phyloP scores from a whole-genome alignment of 2,113 vertebrate genomes.

The Tricholaema leucomelas region DNA sequence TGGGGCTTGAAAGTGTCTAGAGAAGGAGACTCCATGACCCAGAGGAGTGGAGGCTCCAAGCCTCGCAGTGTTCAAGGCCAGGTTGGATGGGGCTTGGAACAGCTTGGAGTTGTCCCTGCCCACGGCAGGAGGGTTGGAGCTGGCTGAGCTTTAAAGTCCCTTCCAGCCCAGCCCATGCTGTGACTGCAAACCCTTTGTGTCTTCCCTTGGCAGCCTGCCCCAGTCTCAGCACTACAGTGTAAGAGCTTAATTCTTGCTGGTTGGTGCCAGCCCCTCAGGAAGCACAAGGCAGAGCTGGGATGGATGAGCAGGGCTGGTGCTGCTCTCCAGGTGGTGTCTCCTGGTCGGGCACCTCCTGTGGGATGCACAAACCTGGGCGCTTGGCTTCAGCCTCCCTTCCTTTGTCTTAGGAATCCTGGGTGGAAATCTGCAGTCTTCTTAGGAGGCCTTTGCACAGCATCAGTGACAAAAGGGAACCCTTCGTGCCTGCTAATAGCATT shows the following conservation, averaged over 20 bases:
- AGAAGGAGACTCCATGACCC: too few species aligned
- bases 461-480: slow-evolving; percentile 13
- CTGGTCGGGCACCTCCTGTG: background rate
- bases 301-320: background rate
- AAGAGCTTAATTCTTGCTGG: background rate
- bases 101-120: too few species aligned
- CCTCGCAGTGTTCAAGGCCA: too few species aligned
- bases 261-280: background rate
- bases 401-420: background rate
- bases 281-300: background rate
- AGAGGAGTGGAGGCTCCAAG: too few species aligned
- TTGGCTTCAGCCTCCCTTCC: background rate
- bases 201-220: background rate
- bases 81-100: too few species aligned
- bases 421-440: background rate
- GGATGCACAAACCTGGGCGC: background rate
- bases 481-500: slow-evolving; percentile 14
- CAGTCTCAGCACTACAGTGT: background rate
- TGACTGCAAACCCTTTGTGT: background rate
- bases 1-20: too few species aligned
- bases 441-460: background rate
- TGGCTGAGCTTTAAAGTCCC: too few species aligned
- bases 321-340: background rate
- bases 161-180: too few species aligned
- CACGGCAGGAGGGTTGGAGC: too few species aligned